A percentile compares a stretch with the other conserved stretches of the same genome.
Conservation (phyloP, 1,140 invertebrate species). For the Lethrus apterus region DNA sequence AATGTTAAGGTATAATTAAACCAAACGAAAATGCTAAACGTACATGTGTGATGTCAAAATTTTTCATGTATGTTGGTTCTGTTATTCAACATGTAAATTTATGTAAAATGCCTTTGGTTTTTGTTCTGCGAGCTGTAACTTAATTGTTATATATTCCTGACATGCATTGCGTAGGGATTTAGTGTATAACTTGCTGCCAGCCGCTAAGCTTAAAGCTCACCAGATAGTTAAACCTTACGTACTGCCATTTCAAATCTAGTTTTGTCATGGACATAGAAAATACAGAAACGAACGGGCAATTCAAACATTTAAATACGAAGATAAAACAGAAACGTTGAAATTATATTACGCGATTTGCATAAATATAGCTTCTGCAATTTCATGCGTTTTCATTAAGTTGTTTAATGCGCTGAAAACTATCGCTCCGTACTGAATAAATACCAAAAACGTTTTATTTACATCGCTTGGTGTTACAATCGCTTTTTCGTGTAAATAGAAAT, state of each 20-base stretch:
- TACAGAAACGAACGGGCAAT: too few relatives aligned
- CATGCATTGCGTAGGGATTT: constrained; percentile 18
- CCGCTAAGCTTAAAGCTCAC: neutral
- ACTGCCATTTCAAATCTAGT: too few relatives aligned
- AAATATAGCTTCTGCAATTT: too few relatives aligned
- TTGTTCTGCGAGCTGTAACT: constrained; percentile 28
- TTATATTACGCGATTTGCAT: too few relatives aligned
- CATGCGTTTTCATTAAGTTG: too few relatives aligned
- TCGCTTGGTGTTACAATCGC: too few relatives aligned
- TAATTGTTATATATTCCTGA: constrained; percentile 32
- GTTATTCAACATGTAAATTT: constrained; percentile 32
- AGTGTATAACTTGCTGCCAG: neutral
- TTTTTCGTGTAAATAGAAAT: too few relatives aligned
- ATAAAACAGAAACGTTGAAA: too few relatives aligned
- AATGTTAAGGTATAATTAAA: constrained; percentile 23
- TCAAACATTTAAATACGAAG: neutral
- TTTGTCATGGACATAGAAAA: too few relatives aligned
- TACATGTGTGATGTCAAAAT: constrained; percentile 32
- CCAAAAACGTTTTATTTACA: too few relatives aligned
- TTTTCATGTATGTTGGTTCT: constrained; percentile 28
- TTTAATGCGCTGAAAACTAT: too few relatives aligned
- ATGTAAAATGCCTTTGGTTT: constrained; percentile 32
- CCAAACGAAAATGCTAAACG: constrained; percentile 29
- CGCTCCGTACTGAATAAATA: too few relatives aligned
- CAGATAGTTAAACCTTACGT: constrained; percentile 9